These are phyloP conservation scores for Nesoenas mayeri DNA, from an alignment of 2,113 vertebrate genomes.

Conservation along the genomic window DNA sequence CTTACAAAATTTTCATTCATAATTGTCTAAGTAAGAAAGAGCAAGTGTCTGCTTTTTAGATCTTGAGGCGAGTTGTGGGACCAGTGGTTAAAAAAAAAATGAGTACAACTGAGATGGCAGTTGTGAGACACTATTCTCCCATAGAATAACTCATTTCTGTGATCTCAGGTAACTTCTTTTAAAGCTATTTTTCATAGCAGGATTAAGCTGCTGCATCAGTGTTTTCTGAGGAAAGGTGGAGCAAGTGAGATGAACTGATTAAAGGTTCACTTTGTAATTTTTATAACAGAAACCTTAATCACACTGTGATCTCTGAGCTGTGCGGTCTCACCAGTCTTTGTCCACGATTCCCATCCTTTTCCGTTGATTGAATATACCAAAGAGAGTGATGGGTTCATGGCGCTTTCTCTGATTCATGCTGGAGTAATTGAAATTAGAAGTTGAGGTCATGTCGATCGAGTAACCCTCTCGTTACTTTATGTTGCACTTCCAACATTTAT, in stretches of 20 bases:
- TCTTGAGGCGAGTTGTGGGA: neutral
- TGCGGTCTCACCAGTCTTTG: neutral
- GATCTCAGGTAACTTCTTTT: neutral
- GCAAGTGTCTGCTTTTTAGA: neutral
- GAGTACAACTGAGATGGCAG: neutral
- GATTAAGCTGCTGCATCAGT: neutral
- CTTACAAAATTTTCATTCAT: accelerated
- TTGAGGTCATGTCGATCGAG: neutral
- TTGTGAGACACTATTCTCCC: neutral
- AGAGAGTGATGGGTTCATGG: neutral
- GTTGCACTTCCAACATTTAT: neutral
- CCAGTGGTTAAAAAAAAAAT: neutral
- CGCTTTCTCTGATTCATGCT: neutral
- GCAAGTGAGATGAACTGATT: neutral
- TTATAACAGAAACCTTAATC: neutral
- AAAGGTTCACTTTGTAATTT: neutral
- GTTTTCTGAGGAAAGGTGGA: conserved; percentile 36
- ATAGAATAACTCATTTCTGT: neutral
- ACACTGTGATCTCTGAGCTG: neutral
- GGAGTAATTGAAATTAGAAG: neutral
- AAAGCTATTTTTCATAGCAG: neutral
- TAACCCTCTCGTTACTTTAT: neutral
- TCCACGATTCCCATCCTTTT: neutral
- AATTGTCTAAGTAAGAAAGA: neutral
- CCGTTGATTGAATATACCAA: accelerated